phyloP scores from a whole-genome alignment of 2,888 invertebrate species.

The Spicauda simplicius region DNA sequence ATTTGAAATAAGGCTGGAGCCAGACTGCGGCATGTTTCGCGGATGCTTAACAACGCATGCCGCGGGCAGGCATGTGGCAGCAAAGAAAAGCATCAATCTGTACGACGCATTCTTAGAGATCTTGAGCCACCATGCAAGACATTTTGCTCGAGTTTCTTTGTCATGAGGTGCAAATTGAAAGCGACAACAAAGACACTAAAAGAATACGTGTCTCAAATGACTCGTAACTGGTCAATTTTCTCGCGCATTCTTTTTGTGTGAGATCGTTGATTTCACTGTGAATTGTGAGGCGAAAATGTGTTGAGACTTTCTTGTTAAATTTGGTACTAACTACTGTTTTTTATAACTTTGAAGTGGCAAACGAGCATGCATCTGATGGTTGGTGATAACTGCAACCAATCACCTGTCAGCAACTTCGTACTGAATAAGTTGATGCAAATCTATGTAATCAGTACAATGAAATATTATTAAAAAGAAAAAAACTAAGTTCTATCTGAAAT shows the following conservation, averaged over 20 bases:
- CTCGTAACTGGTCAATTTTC: constrained; percentile 28
- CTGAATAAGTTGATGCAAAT: too few species aligned
- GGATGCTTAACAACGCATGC: constrained; percentile 32
- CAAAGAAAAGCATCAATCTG: constrained; percentile 38
- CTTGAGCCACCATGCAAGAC: constrained; percentile 29
- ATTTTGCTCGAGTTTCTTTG: constrained; percentile 26
- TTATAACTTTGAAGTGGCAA: too few species aligned
- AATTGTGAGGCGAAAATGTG: not conserved
- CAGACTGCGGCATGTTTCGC: constrained; percentile 22
- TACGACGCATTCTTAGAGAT: constrained; percentile 35
- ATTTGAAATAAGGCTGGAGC: constrained; percentile 5
- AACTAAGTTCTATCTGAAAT: too few species aligned
- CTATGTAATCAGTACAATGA: too few species aligned
- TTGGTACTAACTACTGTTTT: too few species aligned
- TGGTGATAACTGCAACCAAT: too few species aligned
- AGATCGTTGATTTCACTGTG: not conserved
- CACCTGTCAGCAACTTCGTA: too few species aligned
- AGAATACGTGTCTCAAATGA: constrained; percentile 23
- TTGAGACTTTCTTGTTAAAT: not conserved
- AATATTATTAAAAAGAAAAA: too few species aligned
- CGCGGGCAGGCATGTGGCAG: constrained; percentile 25
- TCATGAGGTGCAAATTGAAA: constrained; percentile 32
- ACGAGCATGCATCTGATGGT: too few species aligned
- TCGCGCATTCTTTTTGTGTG: constrained; percentile 4
- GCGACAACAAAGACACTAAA: constrained; percentile 26